Conservation (phyloP, 2,797 vertebrate genomes). For the Chaetodon trifasciatus region DNA sequence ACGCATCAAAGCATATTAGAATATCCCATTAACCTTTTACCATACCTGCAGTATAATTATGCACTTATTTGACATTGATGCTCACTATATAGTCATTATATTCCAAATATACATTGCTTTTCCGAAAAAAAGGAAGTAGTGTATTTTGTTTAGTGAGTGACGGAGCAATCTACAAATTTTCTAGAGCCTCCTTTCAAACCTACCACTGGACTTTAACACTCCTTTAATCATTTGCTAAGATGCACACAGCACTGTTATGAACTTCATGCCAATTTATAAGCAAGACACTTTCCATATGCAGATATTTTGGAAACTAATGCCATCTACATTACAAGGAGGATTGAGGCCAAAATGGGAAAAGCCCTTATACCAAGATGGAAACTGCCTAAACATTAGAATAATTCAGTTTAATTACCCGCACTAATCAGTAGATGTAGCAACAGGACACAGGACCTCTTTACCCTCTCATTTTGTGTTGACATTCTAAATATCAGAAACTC, state of each 20-base stretch:
- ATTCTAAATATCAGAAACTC: constrained; percentile 64
- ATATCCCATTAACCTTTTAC: background rate
- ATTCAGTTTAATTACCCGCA: constrained; percentile 53
- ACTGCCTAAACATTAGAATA: constrained; percentile 43
- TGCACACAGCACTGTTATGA: too few species aligned
- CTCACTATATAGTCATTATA: background rate
- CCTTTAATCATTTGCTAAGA: background rate
- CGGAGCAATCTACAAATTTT: background rate
- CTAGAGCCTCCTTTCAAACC: background rate
- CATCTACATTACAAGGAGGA: background rate
- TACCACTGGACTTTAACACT: background rate
- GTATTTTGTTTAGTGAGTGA: background rate
- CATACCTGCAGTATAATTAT: too few species aligned
- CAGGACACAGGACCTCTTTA: constrained; percentile 41
- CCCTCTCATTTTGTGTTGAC: constrained; percentile 59
- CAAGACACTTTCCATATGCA: background rate
- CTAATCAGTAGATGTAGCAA: constrained; percentile 51
- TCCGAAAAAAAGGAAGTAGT: background rate
- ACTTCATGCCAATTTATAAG: background rate
- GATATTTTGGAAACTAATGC: background rate
- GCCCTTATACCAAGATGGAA: background rate
- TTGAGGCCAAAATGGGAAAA: background rate
- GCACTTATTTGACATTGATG: background rate
- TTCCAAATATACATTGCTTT: background rate
- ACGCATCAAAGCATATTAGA: background rate